Conservation (phyloP, 2,797 vertebrate species). For the Eulemur mongoz region DNA sequence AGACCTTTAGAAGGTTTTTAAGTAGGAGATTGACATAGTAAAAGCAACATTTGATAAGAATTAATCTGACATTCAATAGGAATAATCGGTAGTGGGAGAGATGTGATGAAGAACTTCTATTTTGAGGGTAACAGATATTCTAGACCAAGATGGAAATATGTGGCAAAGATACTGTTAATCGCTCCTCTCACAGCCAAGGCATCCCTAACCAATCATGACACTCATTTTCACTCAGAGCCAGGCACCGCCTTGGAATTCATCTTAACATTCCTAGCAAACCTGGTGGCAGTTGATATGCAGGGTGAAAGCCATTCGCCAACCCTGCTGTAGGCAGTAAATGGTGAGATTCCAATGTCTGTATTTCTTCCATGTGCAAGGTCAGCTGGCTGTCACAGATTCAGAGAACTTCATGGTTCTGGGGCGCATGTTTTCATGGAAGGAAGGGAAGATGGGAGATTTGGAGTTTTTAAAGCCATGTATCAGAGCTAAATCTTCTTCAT, state of each 20-base stretch:
- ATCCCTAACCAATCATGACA: not conserved
- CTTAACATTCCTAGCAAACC: not conserved
- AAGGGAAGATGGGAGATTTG: not conserved
- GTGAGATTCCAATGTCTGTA: not conserved
- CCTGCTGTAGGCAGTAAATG: not conserved
- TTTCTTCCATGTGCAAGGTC: not conserved
- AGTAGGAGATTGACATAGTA: not conserved
- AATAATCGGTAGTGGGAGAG: not conserved
- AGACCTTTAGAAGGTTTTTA: not conserved
- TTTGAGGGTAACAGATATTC: not conserved
- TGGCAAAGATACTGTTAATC: not conserved
- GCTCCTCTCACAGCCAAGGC: not conserved
- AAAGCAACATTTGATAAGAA: not conserved
- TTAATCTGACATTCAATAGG: not conserved
- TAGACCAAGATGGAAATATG: not conserved
- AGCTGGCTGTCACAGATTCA: not conserved
- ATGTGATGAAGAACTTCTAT: not conserved
- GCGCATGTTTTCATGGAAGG: not conserved
- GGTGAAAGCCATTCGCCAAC: not conserved
- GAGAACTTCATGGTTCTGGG: not conserved
- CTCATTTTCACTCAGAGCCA: not conserved
- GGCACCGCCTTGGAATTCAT: not conserved
- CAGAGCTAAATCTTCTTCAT: not conserved
- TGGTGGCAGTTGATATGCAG: not conserved
- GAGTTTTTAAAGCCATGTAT: not conserved